Conservation (phyloP, 2,113 vertebrate species). For the Oryzias celebensis region DNA sequence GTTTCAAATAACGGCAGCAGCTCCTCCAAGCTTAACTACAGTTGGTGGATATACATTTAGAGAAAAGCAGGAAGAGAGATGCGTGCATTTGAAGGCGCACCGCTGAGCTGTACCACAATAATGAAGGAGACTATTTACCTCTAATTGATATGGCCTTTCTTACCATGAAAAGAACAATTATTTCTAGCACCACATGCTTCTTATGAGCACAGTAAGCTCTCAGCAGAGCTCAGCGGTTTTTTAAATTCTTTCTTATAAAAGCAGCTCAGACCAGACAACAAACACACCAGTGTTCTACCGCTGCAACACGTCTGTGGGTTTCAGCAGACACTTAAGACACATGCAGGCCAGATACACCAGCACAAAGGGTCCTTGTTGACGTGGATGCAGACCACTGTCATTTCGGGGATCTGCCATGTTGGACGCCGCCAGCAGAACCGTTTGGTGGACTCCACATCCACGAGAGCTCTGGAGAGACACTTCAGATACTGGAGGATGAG, state of each 20-base stretch:
- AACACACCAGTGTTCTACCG: constrained; percentile 71
- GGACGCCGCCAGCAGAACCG: constrained; percentile 27
- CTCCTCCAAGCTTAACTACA: constrained; percentile 56
- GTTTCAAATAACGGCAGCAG: constrained; percentile 55
- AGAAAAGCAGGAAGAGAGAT: constrained; percentile 39
- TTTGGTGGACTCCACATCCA: constrained; percentile 43
- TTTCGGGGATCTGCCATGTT: constrained; percentile 60
- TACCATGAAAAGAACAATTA: constrained; percentile 83
- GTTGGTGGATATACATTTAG: constrained; percentile 40
- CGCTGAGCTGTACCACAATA: constrained; percentile 79
- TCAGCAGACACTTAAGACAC: constrained; percentile 79
- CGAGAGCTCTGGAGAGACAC: neutral
- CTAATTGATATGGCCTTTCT: constrained; percentile 85
- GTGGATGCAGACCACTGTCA: constrained; percentile 73
- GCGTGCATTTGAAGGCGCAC: constrained; percentile 64
- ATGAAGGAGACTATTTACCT: constrained; percentile 80
- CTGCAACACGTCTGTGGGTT: constrained; percentile 80
- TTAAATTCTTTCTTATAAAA: constrained; percentile 71
- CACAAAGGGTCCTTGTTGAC: constrained; percentile 76
- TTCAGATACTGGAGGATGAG: neutral
- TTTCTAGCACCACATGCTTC: constrained; percentile 72
- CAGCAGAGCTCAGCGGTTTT: constrained; percentile 74
- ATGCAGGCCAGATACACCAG: constrained; percentile 68
- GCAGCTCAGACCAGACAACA: constrained; percentile 68
- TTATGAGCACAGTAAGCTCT: constrained; percentile 78